A percentile compares a stretch with the other conserved stretches of the same genome.
These are phyloP conservation scores for Limenitis camilla DNA, from an alignment of 2,888 invertebrate species.

Conservation along the genomic window DNA sequence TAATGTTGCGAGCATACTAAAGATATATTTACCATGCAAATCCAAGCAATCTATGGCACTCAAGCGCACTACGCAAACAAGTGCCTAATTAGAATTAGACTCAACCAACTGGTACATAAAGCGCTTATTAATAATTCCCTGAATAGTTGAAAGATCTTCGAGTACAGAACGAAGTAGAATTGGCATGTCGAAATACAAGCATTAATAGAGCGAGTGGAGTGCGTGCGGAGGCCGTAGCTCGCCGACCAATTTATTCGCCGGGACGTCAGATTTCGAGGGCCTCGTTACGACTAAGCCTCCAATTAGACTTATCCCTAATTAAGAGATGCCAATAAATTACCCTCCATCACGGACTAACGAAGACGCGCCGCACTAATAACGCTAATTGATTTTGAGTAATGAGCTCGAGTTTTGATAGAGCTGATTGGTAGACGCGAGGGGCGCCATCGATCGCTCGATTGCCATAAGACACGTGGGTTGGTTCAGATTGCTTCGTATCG, in stretches of 20 bases:
- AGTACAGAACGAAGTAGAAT: constrained; percentile 7
- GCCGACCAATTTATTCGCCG: constrained; percentile 70
- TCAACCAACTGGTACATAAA: not conserved
- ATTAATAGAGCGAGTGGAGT: constrained; percentile 52
- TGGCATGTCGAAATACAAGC: constrained; percentile 41
- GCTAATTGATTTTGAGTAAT: constrained; percentile 76
- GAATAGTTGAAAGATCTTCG: constrained; percentile 6
- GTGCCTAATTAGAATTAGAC: too few relatives aligned
- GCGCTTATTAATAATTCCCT: not conserved
- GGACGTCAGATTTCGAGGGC: constrained; percentile 75
- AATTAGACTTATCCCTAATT: constrained; percentile 77
- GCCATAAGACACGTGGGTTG: constrained; percentile 18
- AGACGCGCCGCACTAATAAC: constrained; percentile 74
- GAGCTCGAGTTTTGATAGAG: constrained; percentile 72
- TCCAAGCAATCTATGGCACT: too few relatives aligned
- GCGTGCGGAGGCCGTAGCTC: constrained; percentile 45
- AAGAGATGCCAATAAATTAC: constrained; percentile 77
- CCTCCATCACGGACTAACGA: constrained; percentile 76
- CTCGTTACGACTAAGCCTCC: constrained; percentile 76
- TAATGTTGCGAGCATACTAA: too few relatives aligned
- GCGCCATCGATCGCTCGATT: constrained; percentile 41
- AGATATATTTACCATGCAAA: too few relatives aligned
- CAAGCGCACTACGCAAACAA: too few relatives aligned
- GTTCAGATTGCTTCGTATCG: constrained; percentile 12
- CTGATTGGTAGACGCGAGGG: constrained; percentile 54